These are phyloP conservation scores for Keiferia lycopersicella DNA, from an alignment of 2,888 invertebrate species.

Conservation along the genomic window DNA sequence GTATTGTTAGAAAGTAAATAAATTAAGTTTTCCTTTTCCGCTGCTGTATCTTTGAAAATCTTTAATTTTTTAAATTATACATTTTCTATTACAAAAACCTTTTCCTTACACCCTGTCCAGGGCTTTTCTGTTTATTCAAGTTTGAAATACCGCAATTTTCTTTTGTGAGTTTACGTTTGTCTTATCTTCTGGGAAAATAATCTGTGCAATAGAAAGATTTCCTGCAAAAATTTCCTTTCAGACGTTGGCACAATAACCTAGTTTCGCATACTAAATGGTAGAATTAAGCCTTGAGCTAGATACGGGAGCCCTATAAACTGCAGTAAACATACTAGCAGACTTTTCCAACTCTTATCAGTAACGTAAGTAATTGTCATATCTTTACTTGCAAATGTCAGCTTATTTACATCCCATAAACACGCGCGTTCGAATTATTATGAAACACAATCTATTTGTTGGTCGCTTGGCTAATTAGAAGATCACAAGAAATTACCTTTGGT, in stretches of 20 bases:
- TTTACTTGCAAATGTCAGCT: background rate
- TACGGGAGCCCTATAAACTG: conserved; percentile 29
- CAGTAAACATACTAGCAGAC: conserved; percentile 23
- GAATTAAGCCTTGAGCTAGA: conserved; percentile 27
- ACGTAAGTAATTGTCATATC: background rate
- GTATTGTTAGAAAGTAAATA: background rate
- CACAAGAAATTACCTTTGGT: background rate
- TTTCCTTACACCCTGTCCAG: too few relatives aligned
- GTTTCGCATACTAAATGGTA: background rate
- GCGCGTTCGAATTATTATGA: background rate
- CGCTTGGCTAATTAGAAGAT: background rate
- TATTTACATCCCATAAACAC: background rate
- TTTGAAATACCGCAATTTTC: background rate
- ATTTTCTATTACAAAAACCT: too few relatives aligned
- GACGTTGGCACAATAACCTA: conserved; percentile 7
- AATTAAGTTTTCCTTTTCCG: background rate
- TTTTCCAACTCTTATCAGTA: background rate
- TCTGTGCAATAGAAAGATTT: background rate
- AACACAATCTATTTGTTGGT: background rate
- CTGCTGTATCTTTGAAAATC: background rate
- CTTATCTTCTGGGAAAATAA: background rate
- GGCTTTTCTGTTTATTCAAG: background rate
- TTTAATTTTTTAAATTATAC: too few relatives aligned
- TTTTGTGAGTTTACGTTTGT: background rate
- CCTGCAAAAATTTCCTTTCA: background rate